Percentiles rank a stretch among this genome's conserved stretches.
Evolutionary conservation across 2,113 vertebrate species (phyloP).

Genomic region (Archocentrus centrarchus): DNA sequence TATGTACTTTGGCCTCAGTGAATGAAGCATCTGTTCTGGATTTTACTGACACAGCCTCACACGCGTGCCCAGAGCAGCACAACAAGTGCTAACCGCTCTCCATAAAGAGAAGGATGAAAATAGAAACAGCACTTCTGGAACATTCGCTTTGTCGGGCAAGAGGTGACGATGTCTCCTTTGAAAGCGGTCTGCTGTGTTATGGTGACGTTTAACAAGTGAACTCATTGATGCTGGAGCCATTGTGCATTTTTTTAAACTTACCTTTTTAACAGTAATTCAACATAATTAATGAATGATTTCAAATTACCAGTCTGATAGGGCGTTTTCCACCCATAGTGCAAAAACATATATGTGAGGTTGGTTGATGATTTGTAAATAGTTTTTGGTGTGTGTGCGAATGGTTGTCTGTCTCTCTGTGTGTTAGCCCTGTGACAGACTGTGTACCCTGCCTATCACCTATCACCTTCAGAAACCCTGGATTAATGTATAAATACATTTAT

Average conservation of each 20-base stretch:
- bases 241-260: background rate
- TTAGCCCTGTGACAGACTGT: too few relatives aligned
- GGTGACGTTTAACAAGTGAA: background rate
- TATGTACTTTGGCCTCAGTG: background rate
- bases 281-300: background rate
- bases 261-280: background rate
- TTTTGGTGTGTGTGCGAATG: accelerated
- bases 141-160: background rate
- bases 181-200: background rate
- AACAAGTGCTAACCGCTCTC: background rate
- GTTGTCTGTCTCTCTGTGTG: background rate
- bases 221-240: background rate
- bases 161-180: background rate
- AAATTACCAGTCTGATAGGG: background rate
- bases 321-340: background rate
- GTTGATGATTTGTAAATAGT: background rate
- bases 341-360: background rate
- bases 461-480: too few relatives aligned
- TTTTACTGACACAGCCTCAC: conserved; percentile 3
- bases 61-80: background rate
- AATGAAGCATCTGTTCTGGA: conserved; percentile 6
- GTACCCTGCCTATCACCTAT: too few relatives aligned
- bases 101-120: background rate
- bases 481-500: too few relatives aligned
- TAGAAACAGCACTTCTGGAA: accelerated